Evolutionary conservation across 1,140 invertebrate species (phyloP), one percentile per base, ranked within the genome.

Genomic region (Phymastichus coffea): DNA sequence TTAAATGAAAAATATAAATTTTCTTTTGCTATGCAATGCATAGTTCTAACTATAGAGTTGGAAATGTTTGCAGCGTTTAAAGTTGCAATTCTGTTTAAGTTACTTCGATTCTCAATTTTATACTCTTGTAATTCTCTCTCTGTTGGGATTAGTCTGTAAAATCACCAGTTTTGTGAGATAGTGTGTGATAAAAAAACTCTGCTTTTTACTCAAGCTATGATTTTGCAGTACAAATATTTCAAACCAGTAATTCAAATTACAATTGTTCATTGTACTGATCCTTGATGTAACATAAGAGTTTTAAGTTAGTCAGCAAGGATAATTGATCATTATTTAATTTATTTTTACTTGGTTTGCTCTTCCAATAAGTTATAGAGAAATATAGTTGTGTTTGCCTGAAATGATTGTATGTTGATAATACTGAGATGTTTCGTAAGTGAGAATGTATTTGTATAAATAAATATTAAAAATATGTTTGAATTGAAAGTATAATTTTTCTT

Each of bases 361-460:
- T 73, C 69, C 72, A 70, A 17, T 54, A 58, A 51, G 64, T 73
- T 70, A 35, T 63, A 46, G 37, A 37, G 47, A 61, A 49, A 35
- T 25, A 40, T n/a, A n/a, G n/a, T n/a, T n/a, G n/a, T 38, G 48
- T 48, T 62, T 61, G 55, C 28, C 20, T 37, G 30, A 65, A 46
- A 55, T 25, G 25, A 70, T 49, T 64, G 69, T 65, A 56, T 57
- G 57, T 66, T 64, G 57, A 25, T 46, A 63, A 64, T 28, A 44
- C 46, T 59, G 23, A 67, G 59, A 64, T 71, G 68, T 66, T 66
- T 74, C 70, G 54, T 65, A 67, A 61, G 73, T 68, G 66, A 68
- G 69, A 69, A 66, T 74, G 73, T 73, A 64, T 74, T 71, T 76
- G 64, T 76, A 74, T 66, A 70, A 67, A 63, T 65, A 68, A 64